Percentiles rank a stretch among this genome's conserved stretches.
Evolutionary conservation across 2,888 invertebrate species (phyloP).

Genomic region (Napeogenes inachia): DNA sequence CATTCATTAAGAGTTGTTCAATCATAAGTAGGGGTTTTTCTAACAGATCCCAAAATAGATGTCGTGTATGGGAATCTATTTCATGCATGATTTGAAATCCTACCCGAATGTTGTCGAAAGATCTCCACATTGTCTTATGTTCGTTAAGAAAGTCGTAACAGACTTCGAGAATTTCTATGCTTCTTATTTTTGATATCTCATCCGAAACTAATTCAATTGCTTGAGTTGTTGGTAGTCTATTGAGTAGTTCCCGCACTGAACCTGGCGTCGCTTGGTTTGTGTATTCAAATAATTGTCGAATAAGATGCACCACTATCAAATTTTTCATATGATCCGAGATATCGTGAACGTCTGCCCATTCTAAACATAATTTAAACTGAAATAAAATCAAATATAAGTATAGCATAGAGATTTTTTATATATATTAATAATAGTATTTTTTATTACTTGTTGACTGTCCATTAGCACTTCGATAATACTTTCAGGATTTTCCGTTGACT

Average conservation of each 20-base stretch:
- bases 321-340: slow-evolving; percentile 76
- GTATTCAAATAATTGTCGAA: slow-evolving; percentile 77
- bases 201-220: slow-evolving; percentile 80
- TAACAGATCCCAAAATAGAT: slow-evolving; percentile 80
- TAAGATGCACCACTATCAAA: slow-evolving; percentile 71
- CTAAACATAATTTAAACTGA: slow-evolving; percentile 80
- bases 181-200: slow-evolving; percentile 79
- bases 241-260: slow-evolving; percentile 74
- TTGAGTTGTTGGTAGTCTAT: slow-evolving; percentile 77
- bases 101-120: slow-evolving; percentile 80
- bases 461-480: slow-evolving; percentile 74
- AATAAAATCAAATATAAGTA: slow-evolving; percentile 42
- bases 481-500: slow-evolving; percentile 74
- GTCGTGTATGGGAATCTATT: slow-evolving; percentile 76
- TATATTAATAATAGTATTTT: slow-evolving; percentile 6
- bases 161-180: slow-evolving; percentile 80
- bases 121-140: slow-evolving; percentile 65
- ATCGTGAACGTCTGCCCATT: slow-evolving; percentile 82
- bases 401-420: not conserved
- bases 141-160: slow-evolving; percentile 79
- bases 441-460: slow-evolving; percentile 72
- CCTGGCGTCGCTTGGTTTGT: slow-evolving; percentile 63
- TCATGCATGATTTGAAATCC: slow-evolving; percentile 83
- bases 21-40: slow-evolving; percentile 85
- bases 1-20: slow-evolving; percentile 93